These are phyloP conservation scores for Bombus ignitus DNA, from an alignment of 1,140 invertebrate species.

Conservation along the genomic window DNA sequence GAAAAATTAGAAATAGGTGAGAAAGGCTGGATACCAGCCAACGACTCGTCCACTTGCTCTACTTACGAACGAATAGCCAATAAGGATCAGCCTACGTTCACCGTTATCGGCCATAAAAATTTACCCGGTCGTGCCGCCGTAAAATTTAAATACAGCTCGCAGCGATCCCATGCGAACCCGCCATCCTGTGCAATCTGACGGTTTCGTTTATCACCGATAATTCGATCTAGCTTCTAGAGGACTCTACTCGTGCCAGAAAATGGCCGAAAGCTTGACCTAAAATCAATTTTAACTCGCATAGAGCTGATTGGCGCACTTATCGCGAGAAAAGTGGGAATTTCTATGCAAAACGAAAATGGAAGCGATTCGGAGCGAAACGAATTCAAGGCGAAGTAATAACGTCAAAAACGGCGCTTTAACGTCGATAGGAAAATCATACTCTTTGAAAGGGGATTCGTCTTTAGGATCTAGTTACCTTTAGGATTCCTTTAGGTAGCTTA, in stretches of 20 bases:
- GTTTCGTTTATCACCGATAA: conserved; percentile 32
- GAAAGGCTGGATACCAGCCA: conserved; percentile 31
- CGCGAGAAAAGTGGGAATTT: not conserved
- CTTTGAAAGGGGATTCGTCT: too few relatives aligned
- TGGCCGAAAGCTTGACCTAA: not conserved
- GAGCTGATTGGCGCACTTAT: not conserved
- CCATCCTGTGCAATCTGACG: not conserved
- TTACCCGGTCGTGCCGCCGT: not conserved
- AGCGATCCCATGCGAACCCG: not conserved
- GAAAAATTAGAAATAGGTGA: not conserved
- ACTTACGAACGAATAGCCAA: conserved; percentile 36
- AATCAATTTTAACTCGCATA: not conserved
- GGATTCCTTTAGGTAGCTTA: not conserved
- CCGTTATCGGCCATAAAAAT: conserved; percentile 45
- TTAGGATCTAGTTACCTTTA: too few relatives aligned
- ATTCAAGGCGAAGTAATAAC: too few relatives aligned
- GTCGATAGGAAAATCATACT: too few relatives aligned
- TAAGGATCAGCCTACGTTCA: conserved; percentile 27
- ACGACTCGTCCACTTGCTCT: not conserved
- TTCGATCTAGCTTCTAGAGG: not conserved
- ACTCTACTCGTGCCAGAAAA: not conserved
- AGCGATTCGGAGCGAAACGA: not conserved
- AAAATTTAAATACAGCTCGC: conserved; percentile 42
- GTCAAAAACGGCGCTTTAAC: too few relatives aligned
- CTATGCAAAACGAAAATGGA: not conserved